Evolutionary conservation across 2,888 invertebrate species (phyloP).

Genomic region (Eupithecia abbreviata): DNA sequence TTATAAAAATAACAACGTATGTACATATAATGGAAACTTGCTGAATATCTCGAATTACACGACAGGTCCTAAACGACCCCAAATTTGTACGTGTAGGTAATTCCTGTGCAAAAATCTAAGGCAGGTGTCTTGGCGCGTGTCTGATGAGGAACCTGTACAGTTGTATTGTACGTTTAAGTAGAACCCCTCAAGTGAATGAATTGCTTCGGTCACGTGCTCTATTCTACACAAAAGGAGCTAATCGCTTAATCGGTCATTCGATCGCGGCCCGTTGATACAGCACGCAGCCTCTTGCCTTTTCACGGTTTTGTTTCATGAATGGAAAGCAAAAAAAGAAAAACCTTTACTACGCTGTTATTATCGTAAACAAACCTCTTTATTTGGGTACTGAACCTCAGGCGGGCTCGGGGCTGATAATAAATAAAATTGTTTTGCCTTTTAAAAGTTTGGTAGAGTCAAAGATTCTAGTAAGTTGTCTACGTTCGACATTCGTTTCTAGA

Average conservation of each 20-base stretch:
- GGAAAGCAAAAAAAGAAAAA: conserved; percentile 66
- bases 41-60: conserved; percentile 18
- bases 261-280: conserved; percentile 67
- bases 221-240: conserved; percentile 74
- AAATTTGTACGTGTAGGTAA: background rate
- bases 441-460: background rate
- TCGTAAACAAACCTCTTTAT: conserved; percentile 64
- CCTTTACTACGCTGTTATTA: conserved; percentile 62
- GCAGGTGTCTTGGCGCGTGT: conserved; percentile 35
- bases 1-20: background rate
- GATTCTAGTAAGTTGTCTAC: background rate
- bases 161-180: conserved; percentile 33
- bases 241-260: conserved; percentile 76
- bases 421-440: background rate
- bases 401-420: conserved; percentile 25
- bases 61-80: conserved; percentile 2
- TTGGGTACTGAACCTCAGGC: conserved; percentile 45
- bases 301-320: conserved; percentile 73
- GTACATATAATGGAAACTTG: background rate
- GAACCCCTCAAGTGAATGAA: conserved; percentile 71
- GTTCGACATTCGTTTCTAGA: background rate
- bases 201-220: conserved; percentile 72
- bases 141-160: conserved; percentile 35
- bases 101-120: background rate
- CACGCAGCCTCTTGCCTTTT: conserved; percentile 60